phyloP scores from a whole-genome alignment of 2,797 vertebrate genomes.

The Simalia tracyae region DNA sequence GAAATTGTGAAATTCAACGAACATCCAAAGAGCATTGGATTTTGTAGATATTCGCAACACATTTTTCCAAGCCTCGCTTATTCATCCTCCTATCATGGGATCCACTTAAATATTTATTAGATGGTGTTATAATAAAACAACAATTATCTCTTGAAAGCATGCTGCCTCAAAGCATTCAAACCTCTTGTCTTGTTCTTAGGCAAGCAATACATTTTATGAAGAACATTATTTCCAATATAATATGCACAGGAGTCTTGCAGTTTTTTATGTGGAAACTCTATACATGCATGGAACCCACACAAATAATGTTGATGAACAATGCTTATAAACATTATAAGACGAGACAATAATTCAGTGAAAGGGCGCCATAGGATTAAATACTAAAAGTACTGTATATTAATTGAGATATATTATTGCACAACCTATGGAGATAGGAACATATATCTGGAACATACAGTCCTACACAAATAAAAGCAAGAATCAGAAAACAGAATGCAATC shows the following conservation, averaged over 20 bases:
- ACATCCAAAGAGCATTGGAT: background rate
- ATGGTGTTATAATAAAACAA: background rate
- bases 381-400: background rate
- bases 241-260: background rate
- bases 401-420: background rate
- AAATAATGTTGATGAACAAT: too few relatives aligned
- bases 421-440: background rate
- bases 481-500: background rate
- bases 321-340: background rate
- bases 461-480: background rate
- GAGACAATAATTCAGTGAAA: background rate
- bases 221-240: background rate
- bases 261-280: background rate
- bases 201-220: background rate
- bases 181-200: background rate
- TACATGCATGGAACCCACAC: too few relatives aligned
- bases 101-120: background rate
- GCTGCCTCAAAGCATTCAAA: background rate
- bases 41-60: background rate
- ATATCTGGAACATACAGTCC: background rate
- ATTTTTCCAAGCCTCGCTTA: background rate
- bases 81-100: background rate
- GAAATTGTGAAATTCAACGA: background rate
- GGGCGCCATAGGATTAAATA: background rate
- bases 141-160: background rate